A percentile compares a stretch with the other conserved stretches of the same genome.
phyloP scores from a whole-genome alignment of 2,797 vertebrate species.

The Amphiprion clarkii region DNA sequence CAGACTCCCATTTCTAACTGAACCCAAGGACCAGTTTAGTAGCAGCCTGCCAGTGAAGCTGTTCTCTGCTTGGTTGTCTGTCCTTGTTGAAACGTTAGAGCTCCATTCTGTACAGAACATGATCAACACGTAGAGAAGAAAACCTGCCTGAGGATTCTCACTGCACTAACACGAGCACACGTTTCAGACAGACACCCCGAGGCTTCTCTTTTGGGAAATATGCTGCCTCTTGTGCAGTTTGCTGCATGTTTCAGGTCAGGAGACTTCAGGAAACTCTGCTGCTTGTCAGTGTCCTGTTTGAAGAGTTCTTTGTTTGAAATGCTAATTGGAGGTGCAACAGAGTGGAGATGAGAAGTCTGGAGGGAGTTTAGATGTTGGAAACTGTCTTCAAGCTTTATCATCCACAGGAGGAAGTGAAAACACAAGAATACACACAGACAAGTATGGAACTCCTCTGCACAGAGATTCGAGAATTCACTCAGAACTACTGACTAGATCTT shows the following conservation, averaged over 20 bases:
- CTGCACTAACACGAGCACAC: background rate
- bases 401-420: no score
- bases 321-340: no score
- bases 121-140: conserved; percentile 11
- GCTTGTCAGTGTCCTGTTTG: no score
- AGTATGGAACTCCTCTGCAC: no score
- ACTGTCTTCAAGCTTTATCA: no score
- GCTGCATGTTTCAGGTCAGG: background rate
- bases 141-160: conserved; percentile 16
- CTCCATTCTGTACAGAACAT: conserved; percentile 5
- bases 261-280: no score
- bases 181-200: background rate
- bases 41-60: conserved; percentile 45
- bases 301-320: no score
- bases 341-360: no score
- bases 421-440: no score
- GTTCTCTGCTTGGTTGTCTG: conserved; percentile 26
- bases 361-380: no score
- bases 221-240: background rate
- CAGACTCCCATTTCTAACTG: conserved; percentile 58
- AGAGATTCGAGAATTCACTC: no score
- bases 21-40: conserved; percentile 51
- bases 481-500: no score
- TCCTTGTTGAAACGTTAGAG: conserved; percentile 4
- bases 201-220: background rate